Percentiles rank a stretch among this genome's conserved stretches.
phyloP scores from a whole-genome alignment of 2,888 invertebrate species.

The Leucophora obtusa region DNA sequence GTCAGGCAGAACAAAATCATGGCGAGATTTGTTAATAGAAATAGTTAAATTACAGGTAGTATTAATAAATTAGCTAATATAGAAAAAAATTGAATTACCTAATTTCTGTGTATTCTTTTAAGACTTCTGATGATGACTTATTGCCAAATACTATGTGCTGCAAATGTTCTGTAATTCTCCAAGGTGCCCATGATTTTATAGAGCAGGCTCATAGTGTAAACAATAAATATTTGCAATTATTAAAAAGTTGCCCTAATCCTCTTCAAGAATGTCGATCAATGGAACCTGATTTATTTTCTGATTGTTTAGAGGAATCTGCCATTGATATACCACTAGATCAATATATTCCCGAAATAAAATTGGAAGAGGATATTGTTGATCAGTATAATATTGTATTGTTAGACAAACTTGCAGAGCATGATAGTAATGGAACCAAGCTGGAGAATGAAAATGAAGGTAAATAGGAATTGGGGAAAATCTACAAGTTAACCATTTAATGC shows the following conservation, averaged over 20 bases:
- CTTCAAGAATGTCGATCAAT: constrained; percentile 3
- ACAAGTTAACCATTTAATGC: no score
- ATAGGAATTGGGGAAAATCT: no score
- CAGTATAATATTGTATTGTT: constrained; percentile 20
- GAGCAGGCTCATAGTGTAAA: constrained; percentile 68
- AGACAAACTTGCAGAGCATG: constrained; percentile 7
- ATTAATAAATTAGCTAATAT: background rate
- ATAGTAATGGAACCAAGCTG: constrained; percentile 12
- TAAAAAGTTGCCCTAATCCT: constrained; percentile 33
- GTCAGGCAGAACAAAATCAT: constrained; percentile 18
- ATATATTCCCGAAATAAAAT: constrained; percentile 66
- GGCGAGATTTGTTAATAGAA: constrained; percentile 40
- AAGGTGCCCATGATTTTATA: constrained; percentile 70
- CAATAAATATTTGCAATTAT: constrained; percentile 49
- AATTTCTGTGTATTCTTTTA: no score
- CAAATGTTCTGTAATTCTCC: constrained; percentile 68
- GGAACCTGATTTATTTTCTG: constrained; percentile 50
- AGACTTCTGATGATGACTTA: constrained; percentile 50
- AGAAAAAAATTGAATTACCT: background rate
- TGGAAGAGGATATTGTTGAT: constrained; percentile 57
- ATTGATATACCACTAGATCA: constrained; percentile 69
- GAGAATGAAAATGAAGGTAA: constrained; percentile 34
- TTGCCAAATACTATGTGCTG: constrained; percentile 70
- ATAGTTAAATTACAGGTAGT: constrained; percentile 28
- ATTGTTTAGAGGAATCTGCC: constrained; percentile 71